These are phyloP conservation scores for Drosophila atroscutellata DNA, from an alignment of 2,888 invertebrate genomes.

Conservation along the genomic window DNA sequence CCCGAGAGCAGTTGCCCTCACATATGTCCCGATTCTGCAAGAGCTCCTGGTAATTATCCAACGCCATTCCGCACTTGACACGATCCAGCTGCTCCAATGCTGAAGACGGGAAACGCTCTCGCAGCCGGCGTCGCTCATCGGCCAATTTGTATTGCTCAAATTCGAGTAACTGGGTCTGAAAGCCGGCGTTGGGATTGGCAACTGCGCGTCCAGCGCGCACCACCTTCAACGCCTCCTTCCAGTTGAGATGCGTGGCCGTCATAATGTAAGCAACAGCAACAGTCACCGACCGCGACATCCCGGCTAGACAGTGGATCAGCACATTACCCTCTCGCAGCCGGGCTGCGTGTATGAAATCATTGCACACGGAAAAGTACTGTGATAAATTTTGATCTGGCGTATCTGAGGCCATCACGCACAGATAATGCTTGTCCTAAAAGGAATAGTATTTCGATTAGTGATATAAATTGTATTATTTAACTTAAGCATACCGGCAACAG, in stretches of 20 bases:
- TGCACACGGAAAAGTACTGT: constrained; percentile 96
- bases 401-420: constrained; percentile 98
- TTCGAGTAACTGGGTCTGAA: constrained; percentile 96
- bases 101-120: constrained; percentile 93
- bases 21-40: constrained; percentile 92
- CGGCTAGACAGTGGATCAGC: constrained; percentile 97
- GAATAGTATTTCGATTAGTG: not conserved
- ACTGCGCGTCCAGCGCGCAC: constrained; percentile 95
- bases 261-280: constrained; percentile 98
- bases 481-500: constrained; percentile 91
- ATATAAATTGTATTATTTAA: not conserved
- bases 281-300: constrained; percentile 98
- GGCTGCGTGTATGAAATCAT: constrained; percentile 98
- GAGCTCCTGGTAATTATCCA: constrained; percentile 93
- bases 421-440: constrained; percentile 96
- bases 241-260: constrained; percentile 94
- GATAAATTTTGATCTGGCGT: constrained; percentile 96
- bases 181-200: constrained; percentile 98
- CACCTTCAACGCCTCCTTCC: constrained; percentile 97
- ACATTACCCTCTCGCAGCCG: constrained; percentile 95
- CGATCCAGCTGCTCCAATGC: constrained; percentile 90
- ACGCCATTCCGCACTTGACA: constrained; percentile 90
- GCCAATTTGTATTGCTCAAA: constrained; percentile 92
- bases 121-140: constrained; percentile 94
- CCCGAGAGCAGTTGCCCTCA: constrained; percentile 94